Base-by-base conservation (phyloP, 1,140 invertebrate species). In the Galendromus occidentalis region DNA sequence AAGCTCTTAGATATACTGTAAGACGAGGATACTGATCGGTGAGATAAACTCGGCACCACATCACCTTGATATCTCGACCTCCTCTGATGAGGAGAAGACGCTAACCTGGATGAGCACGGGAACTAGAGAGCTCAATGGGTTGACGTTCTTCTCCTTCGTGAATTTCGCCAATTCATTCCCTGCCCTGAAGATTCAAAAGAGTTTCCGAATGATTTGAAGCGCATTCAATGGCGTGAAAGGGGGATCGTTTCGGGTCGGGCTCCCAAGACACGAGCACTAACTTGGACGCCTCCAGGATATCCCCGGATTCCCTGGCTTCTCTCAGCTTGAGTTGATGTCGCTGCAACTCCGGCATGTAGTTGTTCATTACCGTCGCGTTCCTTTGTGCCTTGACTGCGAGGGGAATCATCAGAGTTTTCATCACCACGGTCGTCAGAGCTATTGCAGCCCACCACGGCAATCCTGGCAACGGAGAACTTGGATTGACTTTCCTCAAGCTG, bases 71-170 rank as follows among this genome's bases (percentile, higher is more conserved):
- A n/a, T n/a, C n/a, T n/a, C n/a, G n/a, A n/a, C n/a, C n/a, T n/a
- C n/a, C n/a, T n/a, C n/a, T n/a, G n/a, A n/a, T n/a, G n/a, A n/a
- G n/a, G n/a, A n/a, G n/a, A 63, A 42, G 44, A 65, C 47, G 67
- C 68, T 71, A 72, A 86, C 87, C 78, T 93, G 91, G 0, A 83
- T 80, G 33, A 91, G 67, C 0, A 88, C 87, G 9, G 86, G 82
- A n/a, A 88, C 64, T 72, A 91, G 76, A 74, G 83, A 85, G 74
- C 86, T 90, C 0, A 90, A 73, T 1, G 87, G 86, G 77, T 85
- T 89, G 1, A 92, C 72, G 0, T 84, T 77, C 69, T 89, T 86
- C 66, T 85, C 80, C 72, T 84, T 85, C 85, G 92, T 88, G 69
- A 86, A 89, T 0, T 75, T 6, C 77, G 84, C 80, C 75, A 93